Evolutionary conservation across 2,888 invertebrate genomes (phyloP).

Genomic region (Pilophorus perplexus): DNA sequence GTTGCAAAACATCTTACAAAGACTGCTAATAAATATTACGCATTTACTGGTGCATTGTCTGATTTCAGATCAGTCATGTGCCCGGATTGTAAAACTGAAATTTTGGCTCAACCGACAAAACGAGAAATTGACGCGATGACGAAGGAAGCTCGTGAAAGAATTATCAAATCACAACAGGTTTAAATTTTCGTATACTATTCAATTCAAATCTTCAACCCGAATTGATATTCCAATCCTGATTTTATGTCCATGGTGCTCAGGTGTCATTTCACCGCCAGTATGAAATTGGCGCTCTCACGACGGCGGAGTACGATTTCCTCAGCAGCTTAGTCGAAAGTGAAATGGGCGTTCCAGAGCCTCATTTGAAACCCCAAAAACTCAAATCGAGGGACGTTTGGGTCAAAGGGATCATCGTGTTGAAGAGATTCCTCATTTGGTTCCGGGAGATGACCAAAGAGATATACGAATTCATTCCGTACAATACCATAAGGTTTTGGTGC

Average conservation of each 20-base stretch:
- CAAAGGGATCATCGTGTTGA: background rate
- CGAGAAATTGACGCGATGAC: conserved; percentile 25
- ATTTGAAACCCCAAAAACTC: conserved; percentile 7
- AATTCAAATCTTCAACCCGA: too few relatives aligned
- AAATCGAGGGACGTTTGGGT: background rate
- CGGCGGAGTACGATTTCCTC: conserved; percentile 10
- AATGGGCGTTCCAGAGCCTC: background rate
- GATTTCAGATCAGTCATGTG: conserved; percentile 25
- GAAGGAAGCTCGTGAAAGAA: conserved; percentile 24
- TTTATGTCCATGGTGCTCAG: background rate
- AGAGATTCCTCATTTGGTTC: conserved; percentile 14
- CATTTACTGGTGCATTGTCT: too few relatives aligned
- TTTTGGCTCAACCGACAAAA: conserved; percentile 19
- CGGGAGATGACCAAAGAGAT: conserved; percentile 2
- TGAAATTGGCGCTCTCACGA: conserved; percentile 22
- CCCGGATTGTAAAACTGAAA: conserved; percentile 30
- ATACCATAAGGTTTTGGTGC: conserved; percentile 1
- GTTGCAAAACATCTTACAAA: background rate
- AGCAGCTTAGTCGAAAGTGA: conserved; percentile 12
- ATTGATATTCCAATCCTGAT: too few relatives aligned
- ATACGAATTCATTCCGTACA: conserved; percentile 7
- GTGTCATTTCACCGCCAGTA: conserved; percentile 31
- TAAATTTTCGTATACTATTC: too few relatives aligned
- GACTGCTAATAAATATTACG: too few relatives aligned
- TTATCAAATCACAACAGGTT: conserved; percentile 24